Base-by-base conservation (phyloP, 2,888 invertebrate genomes). In the Rhagium mordax region DNA sequence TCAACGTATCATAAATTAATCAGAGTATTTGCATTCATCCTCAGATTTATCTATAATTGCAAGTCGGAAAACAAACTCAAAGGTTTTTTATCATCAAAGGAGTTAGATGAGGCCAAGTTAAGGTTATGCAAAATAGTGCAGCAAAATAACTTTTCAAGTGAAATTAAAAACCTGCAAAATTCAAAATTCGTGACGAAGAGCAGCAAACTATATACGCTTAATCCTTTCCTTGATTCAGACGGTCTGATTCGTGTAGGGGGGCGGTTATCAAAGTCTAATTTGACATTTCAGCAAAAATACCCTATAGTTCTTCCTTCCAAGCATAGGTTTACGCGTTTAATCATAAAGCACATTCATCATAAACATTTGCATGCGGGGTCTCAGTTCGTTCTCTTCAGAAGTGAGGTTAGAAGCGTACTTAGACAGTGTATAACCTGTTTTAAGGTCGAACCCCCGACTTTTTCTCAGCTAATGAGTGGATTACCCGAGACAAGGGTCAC, bases 171-270 rank as follows among this genome's bases (percentile, higher is more conserved):
- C 10, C 13, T 51, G 10, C 10, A 18, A 20, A 16, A 51, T 2
- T 10, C 6, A 3, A 53, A 21, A 53, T 4, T n/a, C 0, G 53
- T 53, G 0, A 10, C 10, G 2, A 53, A 53, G 13, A 21, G 5
- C 1, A 53, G 53, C 13, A 51, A 51, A 7, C 20, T 51, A 18
- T 3, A 18, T 10, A 51, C 51, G 10, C 15, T 49, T 15, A 49
- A 6, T 15, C 49, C 7, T 0, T 51, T 51, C n/a, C 5, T 51
- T 18, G 51, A 51, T 20, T 51, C 51, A 7, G 51, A 20, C 10
- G 7, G 20, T 18, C 10, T 59, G 10, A 59, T 68, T n/a, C 57
- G 72, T 15, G 68, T 72, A 16, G 72, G 68, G 41, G 68, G 72
- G 18, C 29, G 72, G 18, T 24, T 72, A 62, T 55, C 47, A 62